Evolutionary conservation across 1,140 invertebrate genomes (phyloP), one percentile per base, ranked within the genome.

Genomic region (Aporrectodea caliginosa): DNA sequence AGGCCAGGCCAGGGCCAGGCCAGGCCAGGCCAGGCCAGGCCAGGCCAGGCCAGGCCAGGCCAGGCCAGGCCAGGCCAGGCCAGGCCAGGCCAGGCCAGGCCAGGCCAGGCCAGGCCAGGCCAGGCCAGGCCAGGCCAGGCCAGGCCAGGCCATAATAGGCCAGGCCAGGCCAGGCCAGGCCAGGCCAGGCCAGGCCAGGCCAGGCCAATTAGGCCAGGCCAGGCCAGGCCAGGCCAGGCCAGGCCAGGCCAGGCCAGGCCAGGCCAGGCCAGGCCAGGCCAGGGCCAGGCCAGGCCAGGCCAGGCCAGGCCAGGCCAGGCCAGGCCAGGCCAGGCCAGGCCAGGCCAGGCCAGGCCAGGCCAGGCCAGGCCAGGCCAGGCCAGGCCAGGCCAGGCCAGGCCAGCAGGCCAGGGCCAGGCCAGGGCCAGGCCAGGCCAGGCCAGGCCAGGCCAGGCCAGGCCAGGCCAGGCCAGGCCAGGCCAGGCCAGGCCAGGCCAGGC

Each of bases 251-350:
- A 83, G 79, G 82, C 79, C 82, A 82, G 82, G 73, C 81, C 79
- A 81, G 82, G 79, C 35, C 35, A 83, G 82, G 82, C 79, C 75
- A 84, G 83, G 83, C 79, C 73, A 83, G 81, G 83, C 77, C 72
- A 83, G 82, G 83, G 81, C 80, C 82, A 82, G 82, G 82, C 82
- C 82, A 83, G 83, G 83, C 82, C 79, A 83, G 82, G 82, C 80
- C 80, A 83, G 82, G 82, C 82, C 78, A 83, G 82, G 82, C 80
- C 80, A 83, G 82, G 58, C 74, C 82, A 76, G 79, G 71, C 81
- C 70, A 80, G 79, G 82, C 82, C 79, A 83, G 79, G 82, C 81
- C 81, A 83, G 81, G 81, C 81, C 75, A 77, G 80, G 81, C 77
- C 75, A 78, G 82, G 82, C 81, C 82, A 83, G 81, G 82, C 82